A percentile compares a stretch with the other conserved stretches of the same genome.
phyloP scores from a whole-genome alignment of 2,888 invertebrate species.

The Cyaniris semiargus region DNA sequence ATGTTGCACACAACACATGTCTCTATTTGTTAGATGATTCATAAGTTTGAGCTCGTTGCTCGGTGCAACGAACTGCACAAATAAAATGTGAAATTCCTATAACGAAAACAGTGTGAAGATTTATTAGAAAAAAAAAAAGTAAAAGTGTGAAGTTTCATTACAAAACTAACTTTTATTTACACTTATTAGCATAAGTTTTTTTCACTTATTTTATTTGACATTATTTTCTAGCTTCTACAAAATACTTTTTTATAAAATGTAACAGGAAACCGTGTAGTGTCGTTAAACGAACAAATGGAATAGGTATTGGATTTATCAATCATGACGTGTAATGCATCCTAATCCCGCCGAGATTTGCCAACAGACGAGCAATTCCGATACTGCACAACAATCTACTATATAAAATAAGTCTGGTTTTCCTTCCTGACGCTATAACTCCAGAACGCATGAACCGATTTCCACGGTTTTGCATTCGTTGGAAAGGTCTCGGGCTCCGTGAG shows the following conservation, averaged over 20 bases:
- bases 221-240: background rate
- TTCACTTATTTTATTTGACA: background rate
- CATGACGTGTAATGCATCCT: conserved; percentile 22
- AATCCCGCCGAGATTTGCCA: conserved; percentile 17
- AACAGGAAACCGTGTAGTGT: background rate
- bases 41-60: background rate
- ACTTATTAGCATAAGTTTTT: background rate
- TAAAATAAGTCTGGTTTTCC: no score
- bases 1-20: conserved; percentile 16
- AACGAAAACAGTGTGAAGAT: background rate
- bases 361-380: background rate
- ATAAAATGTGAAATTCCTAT: background rate
- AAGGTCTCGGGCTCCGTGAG: no score
- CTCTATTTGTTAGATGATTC: conserved; percentile 14
- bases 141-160: background rate
- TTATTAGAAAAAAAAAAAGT: no score
- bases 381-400: background rate
- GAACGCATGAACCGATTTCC: no score
- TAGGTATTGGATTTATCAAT: conserved; percentile 26
- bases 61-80: background rate
- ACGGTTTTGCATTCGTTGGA: no score
- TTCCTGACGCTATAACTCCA: no score
- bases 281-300: conserved; percentile 22
- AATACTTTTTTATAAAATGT: background rate
- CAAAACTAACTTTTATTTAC: background rate